A percentile compares a stretch with the other conserved stretches of the same genome.
Conservation (phyloP, 2,113 vertebrate species). For the pig (Sus scrofa) region DNA sequence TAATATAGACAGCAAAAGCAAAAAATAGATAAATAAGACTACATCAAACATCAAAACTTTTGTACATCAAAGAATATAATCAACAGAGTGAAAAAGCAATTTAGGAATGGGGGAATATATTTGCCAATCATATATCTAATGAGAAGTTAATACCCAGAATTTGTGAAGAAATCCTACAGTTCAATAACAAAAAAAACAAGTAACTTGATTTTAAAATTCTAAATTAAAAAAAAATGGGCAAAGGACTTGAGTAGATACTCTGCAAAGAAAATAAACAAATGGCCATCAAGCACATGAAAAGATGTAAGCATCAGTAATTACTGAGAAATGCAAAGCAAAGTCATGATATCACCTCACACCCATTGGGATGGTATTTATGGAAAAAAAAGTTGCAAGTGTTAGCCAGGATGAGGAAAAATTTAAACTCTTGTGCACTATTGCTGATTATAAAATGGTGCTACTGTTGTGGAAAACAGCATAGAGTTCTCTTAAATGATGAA, state of each 20-base stretch:
- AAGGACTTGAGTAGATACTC: neutral
- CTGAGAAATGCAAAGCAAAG: neutral
- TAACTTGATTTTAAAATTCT: neutral
- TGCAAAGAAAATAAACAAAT: neutral
- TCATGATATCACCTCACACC: neutral
- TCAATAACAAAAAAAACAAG: neutral
- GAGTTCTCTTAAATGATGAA: neutral
- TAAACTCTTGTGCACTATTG: neutral
- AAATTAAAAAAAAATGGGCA: neutral
- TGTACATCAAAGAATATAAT: neutral
- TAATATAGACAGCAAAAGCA: neutral
- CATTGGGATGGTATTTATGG: neutral
- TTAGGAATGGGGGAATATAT: neutral
- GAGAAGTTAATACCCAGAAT: neutral
- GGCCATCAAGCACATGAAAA: neutral
- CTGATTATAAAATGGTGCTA: neutral
- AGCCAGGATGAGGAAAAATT: neutral
- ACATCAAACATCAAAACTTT: neutral
- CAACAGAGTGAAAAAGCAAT: neutral
- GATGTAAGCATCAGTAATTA: neutral
- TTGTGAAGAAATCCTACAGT: neutral
- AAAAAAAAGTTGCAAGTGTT: neutral
- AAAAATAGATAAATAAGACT: neutral
- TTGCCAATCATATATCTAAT: neutral
- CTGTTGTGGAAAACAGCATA: neutral